phyloP scores from a whole-genome alignment of 2,888 invertebrate species.

The Machimus rusticus region DNA sequence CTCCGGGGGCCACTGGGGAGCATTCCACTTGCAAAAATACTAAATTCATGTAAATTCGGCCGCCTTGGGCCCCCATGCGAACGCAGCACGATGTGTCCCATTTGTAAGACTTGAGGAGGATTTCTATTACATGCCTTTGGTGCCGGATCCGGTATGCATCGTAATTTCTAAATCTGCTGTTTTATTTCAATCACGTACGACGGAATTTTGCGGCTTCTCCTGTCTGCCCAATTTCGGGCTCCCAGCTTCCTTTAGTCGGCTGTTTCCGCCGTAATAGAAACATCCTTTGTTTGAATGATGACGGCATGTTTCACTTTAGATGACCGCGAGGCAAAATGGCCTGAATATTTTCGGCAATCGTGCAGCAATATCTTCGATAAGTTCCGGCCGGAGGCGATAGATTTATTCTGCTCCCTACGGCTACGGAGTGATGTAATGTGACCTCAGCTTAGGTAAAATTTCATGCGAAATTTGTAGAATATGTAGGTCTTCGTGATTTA shows the following conservation, averaged over 20 bases:
- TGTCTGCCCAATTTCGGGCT: constrained; percentile 3
- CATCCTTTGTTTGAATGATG: constrained; percentile 19
- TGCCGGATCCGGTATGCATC: neutral
- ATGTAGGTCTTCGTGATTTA: neutral
- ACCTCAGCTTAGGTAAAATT: neutral
- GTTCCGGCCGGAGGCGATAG: neutral
- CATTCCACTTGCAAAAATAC: neutral
- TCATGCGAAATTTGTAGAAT: neutral
- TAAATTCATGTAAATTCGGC: neutral
- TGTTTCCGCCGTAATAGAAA: neutral
- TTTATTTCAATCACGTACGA: constrained; percentile 18
- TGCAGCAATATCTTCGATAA: neutral
- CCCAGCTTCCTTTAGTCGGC: neutral
- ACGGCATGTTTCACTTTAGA: neutral
- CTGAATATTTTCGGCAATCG: constrained; percentile 5
- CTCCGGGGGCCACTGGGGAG: neutral
- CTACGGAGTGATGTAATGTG: neutral
- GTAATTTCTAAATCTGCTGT: neutral
- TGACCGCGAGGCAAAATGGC: neutral
- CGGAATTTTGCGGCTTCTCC: constrained; percentile 24
- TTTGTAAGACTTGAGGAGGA: neutral
- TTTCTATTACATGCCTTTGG: constrained; percentile 8
- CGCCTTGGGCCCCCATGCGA: neutral
- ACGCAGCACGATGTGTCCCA: constrained; percentile 10
- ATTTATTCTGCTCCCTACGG: neutral